These are phyloP conservation scores for Micronisus gabar DNA, from an alignment of 2,113 vertebrate genomes.

Conservation along the genomic window DNA sequence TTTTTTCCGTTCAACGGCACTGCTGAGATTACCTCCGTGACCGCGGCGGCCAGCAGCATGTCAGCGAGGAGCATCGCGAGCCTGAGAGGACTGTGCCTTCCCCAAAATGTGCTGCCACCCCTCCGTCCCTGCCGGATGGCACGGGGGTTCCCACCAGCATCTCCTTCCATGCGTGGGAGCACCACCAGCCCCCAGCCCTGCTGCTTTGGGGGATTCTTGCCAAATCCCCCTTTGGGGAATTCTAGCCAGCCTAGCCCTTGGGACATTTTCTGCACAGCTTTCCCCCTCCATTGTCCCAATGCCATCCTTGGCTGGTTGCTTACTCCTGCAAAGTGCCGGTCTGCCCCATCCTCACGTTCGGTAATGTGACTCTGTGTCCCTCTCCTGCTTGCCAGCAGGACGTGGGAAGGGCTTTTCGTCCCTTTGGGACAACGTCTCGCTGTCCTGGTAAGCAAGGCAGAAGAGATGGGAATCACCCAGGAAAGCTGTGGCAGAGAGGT, in stretches of 20 bases:
- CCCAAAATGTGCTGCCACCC: background rate
- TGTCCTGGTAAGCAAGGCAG: too few relatives aligned
- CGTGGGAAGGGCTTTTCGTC: background rate
- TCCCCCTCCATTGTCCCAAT: background rate
- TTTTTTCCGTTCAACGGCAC: background rate
- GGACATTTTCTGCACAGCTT: background rate
- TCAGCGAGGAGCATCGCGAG: accelerated
- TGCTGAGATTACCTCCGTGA: accelerated
- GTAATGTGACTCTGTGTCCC: background rate
- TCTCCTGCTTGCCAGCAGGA: background rate
- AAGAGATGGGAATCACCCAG: background rate
- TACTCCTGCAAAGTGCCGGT: background rate
- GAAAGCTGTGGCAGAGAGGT: too few relatives aligned
- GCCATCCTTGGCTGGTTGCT: background rate
- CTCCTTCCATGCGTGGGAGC: background rate
- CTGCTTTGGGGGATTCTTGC: background rate
- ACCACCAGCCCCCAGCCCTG: background rate
- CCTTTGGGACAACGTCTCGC: background rate
- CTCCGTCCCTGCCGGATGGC: accelerated
- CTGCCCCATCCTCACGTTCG: background rate
- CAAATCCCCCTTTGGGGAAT: too few relatives aligned
- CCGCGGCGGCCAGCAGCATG: accelerated
- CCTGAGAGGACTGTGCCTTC: accelerated
- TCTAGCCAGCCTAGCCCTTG: background rate
- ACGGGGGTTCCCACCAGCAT: background rate